These are phyloP conservation scores for Drosophila infuscata DNA, from an alignment of 2,888 invertebrate species.

Conservation along the genomic window DNA sequence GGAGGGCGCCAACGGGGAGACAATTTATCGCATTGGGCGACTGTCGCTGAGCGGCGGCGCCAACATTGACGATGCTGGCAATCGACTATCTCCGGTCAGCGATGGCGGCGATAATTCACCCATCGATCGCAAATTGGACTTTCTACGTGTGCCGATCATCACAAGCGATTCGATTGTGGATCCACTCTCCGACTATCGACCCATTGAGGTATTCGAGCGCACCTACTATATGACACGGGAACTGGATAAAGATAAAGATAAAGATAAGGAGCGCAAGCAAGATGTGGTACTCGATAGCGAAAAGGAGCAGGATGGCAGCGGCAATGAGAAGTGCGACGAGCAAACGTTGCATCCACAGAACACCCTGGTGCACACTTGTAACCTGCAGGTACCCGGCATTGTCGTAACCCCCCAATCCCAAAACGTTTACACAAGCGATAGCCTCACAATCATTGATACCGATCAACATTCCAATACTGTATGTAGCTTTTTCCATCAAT, in stretches of 20 bases:
- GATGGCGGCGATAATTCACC: slow-evolving; percentile 66
- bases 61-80: slow-evolving; percentile 80
- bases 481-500: slow-evolving; percentile 26
- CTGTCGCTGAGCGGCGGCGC: slow-evolving; percentile 82
- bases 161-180: slow-evolving; percentile 81
- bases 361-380: slow-evolving; percentile 73
- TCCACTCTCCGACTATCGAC: slow-evolving; percentile 83
- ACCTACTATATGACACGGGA: slow-evolving; percentile 83
- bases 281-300: slow-evolving; percentile 35
- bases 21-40: slow-evolving; percentile 75
- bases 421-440: slow-evolving; percentile 86
- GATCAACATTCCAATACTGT: slow-evolving; percentile 84
- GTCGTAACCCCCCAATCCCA: slow-evolving; percentile 76
- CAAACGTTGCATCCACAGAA: slow-evolving; percentile 21
- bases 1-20: slow-evolving; percentile 75
- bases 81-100: slow-evolving; percentile 72
- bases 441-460: slow-evolving; percentile 89
- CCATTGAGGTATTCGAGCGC: slow-evolving; percentile 84
- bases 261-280: slow-evolving; percentile 63
- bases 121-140: slow-evolving; percentile 76
- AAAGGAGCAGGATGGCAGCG: slow-evolving; percentile 49
- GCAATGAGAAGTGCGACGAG: slow-evolving; percentile 39
- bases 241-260: slow-evolving; percentile 71
- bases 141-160: slow-evolving; percentile 81
- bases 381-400: slow-evolving; percentile 83